Base-by-base conservation (phyloP, 1,140 invertebrate genomes). In the Cydia fagiglandana region DNA sequence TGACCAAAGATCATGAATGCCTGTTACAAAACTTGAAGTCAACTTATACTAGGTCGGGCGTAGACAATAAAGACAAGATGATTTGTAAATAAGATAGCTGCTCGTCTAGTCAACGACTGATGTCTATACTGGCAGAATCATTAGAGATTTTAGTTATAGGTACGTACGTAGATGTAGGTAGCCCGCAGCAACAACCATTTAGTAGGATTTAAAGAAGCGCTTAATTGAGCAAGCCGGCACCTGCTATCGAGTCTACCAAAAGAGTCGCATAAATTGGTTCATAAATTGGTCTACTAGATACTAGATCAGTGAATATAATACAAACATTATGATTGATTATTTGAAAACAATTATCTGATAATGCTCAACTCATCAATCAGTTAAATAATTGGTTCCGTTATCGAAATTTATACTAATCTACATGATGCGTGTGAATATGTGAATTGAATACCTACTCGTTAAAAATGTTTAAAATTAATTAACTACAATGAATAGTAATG, bases 71-170 rank as follows among this genome's bases (percentile, higher is more conserved):
- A 61, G 17, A 20, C n/a, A 61, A 20, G n/a, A 24, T 61, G 56
- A 9, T 61, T 61, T 61, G 17, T 10, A 24, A 24, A 61, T 61
- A 61, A 61, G 17, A 61, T 61, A 9, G 7, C 56, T 79, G 70
- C 75, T 74, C 41, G n/a, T 73, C 68, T 81, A 13, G 74, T 56
- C 28, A 73, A 47, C 73, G 45, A 78, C 79, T 83, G 83, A 88
- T 86, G 80, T 80, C 73, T 78, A 77, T 84, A 85, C 85, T 88
- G 88, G 87, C 88, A 89, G 85, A 81, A 77, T 80, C 85, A 89
- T 89, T 85, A 86, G 79, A 77, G 64, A 64, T 24, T 64, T 70
- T 53, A 53, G 66, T 34, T 38, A 38, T 30, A 28, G 1, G 15
- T 30, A 64, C 61, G 61, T 53, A 61, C 47, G 24, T 53, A 53